Evolutionary conservation across 2,888 invertebrate genomes (phyloP), one percentile per base, ranked within the genome.

Genomic region (Heliconius aoede): DNA sequence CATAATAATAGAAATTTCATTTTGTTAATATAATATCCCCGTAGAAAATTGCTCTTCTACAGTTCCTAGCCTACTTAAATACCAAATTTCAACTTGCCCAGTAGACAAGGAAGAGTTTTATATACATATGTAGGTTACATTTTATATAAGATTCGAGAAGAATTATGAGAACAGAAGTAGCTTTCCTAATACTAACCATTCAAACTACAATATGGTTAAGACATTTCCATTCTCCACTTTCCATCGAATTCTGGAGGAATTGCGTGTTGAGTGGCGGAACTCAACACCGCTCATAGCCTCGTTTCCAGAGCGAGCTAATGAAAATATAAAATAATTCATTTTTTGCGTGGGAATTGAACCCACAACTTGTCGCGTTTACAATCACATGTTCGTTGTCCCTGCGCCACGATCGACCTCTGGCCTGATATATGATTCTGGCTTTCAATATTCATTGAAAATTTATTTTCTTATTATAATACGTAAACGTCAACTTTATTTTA

Each of bases 381-480:
- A 21, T 51, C 21, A 21, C 18, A 7, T 18, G 3, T 18, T 9
- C n/a, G n/a, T n/a, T 36, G n/a, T 0, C n/a, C n/a, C 55, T 3
- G n/a, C 51, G 51, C 51, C 51, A 21, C 51, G 21, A 55, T 46
- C 21, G n/a, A 8, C 8, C 55, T n/a, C 46, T 46, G 7, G 46
- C 7, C 18, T 21, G 46, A 4, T 18, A 46, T 46, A 51, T 40
- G 26, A 26, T n/a, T 9, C 21, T 28, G 36, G 21, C 28, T 72
- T 76, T 21, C 46, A 74, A 76, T 67, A 76, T 76, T 78, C 32
- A 65, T 74, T 72, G 67, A 32, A 76, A 74, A 74, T 72, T 55
- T 64, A 67, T 55, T 72, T 74, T 76, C 62, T 62, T 55, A 36
- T 36, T 64, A 60, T 18, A 32, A 73, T 30, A 77, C 62, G 61